These are phyloP conservation scores for Orestias chungarensis DNA, from an alignment of 2,797 vertebrate species.

Conservation along the genomic window DNA sequence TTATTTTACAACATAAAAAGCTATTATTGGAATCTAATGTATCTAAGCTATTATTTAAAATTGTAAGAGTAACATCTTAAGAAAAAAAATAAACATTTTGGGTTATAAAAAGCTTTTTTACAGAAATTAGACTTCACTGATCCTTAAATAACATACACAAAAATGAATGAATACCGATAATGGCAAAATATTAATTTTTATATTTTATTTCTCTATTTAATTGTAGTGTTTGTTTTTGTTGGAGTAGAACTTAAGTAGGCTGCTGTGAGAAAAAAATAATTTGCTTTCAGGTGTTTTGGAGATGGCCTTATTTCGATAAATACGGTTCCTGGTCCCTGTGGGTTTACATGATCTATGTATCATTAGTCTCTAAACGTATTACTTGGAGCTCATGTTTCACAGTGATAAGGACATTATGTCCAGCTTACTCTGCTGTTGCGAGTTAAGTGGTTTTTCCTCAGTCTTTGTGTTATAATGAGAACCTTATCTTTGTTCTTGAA, in stretches of 20 bases:
- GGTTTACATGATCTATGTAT: not conserved
- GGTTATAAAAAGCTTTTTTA: not conserved
- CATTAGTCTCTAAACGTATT: not conserved
- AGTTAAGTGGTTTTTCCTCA: constrained; percentile 2
- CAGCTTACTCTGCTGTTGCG: not conserved
- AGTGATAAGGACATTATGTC: not conserved
- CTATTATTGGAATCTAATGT: not conserved
- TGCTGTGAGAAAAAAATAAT: not conserved
- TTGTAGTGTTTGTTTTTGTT: not conserved
- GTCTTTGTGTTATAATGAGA: not conserved
- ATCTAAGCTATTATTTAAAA: too few relatives aligned
- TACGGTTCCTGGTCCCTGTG: not conserved
- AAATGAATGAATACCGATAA: not conserved
- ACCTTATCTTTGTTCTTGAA: constrained; percentile 16
- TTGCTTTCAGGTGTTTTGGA: constrained; percentile 8
- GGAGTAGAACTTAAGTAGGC: not conserved
- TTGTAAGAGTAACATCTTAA: not conserved
- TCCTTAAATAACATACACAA: not conserved
- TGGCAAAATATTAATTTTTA: not conserved
- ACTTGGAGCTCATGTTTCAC: not conserved
- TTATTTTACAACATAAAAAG: not conserved
- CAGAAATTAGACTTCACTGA: not conserved
- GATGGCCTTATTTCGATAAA: constrained; percentile 11
- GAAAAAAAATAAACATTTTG: not conserved
- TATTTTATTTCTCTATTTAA: not conserved